Evolutionary conservation across 1,140 invertebrate species (phyloP).

Genomic region (Heliothis subflexa): DNA sequence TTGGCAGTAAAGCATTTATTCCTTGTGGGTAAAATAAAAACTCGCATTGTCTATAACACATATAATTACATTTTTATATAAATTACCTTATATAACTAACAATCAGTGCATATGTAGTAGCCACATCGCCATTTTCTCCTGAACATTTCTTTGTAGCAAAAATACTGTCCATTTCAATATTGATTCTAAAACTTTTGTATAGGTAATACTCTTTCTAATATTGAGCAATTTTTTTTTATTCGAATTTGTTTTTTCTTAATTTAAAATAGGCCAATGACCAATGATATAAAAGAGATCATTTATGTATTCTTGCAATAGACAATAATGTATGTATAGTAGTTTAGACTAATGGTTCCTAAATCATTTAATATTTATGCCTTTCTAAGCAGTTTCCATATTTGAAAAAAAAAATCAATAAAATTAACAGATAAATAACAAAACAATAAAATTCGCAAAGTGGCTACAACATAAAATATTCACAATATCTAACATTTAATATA

Average conservation of each 20-base stretch:
- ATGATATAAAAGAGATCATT: background rate
- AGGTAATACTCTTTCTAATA: slow-evolving; percentile 6
- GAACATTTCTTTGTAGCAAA: background rate
- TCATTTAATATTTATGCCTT: no score
- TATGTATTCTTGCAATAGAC: background rate
- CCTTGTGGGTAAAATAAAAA: background rate
- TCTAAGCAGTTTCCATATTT: no score
- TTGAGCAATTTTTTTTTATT: slow-evolving; percentile 25
- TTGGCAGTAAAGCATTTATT: background rate
- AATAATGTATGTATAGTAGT: background rate
- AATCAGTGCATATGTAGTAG: slow-evolving; percentile 41
- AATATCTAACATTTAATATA: slow-evolving; percentile 36
- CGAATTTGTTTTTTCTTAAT: background rate
- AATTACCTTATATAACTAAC: slow-evolving; percentile 28
- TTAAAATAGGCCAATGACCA: background rate
- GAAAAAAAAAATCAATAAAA: background rate
- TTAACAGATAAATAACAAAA: background rate
- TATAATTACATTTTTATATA: slow-evolving; percentile 39
- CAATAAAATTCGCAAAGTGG: slow-evolving; percentile 24
- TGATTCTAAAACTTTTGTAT: slow-evolving; percentile 32
- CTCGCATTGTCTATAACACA: background rate
- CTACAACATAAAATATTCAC: slow-evolving; percentile 40
- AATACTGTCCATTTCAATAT: slow-evolving; percentile 23
- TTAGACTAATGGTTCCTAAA: no score
- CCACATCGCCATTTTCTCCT: slow-evolving; percentile 23